phyloP scores from a whole-genome alignment of 2,888 invertebrate species.

The Diachrysia chrysitis region DNA sequence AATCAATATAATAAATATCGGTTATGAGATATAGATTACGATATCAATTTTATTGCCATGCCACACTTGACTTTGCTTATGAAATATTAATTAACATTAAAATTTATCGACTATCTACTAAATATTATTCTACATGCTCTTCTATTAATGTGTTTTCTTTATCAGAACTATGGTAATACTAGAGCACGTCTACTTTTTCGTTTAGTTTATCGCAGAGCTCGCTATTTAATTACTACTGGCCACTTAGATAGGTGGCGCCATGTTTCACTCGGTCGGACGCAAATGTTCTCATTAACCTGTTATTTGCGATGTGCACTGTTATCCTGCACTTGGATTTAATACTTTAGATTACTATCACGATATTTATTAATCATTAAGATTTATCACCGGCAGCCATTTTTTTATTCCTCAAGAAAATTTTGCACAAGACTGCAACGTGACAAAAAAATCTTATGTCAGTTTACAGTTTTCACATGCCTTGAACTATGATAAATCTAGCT shows the following conservation, averaged over 20 bases:
- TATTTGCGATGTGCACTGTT: conserved; percentile 37
- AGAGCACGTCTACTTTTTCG: conserved; percentile 15
- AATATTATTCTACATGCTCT: no score
- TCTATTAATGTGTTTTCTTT: no score
- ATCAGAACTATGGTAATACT: no score
- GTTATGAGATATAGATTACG: no score
- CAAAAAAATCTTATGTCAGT: conserved; percentile 18
- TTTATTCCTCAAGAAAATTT: neutral
- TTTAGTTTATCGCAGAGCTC: conserved; percentile 19
- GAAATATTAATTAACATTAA: no score
- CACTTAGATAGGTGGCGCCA: conserved; percentile 28
- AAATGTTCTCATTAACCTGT: conserved; percentile 40
- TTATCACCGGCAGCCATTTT: conserved; percentile 9
- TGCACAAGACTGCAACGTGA: neutral
- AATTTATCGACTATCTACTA: no score
- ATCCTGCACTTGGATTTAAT: conserved; percentile 27
- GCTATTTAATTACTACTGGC: conserved; percentile 35
- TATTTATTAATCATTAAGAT: conserved; percentile 20
- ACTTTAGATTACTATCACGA: conserved; percentile 19
- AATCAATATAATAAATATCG: no score
- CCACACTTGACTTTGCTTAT: no score
- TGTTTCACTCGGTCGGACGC: conserved; percentile 32
- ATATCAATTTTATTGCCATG: no score
- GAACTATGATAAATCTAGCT: conserved; percentile 39
- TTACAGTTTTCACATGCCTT: conserved; percentile 29